Evolutionary conservation across 2,888 invertebrate genomes (phyloP), one percentile per base, ranked within the genome.

Genomic region (Drosophila robusta): DNA sequence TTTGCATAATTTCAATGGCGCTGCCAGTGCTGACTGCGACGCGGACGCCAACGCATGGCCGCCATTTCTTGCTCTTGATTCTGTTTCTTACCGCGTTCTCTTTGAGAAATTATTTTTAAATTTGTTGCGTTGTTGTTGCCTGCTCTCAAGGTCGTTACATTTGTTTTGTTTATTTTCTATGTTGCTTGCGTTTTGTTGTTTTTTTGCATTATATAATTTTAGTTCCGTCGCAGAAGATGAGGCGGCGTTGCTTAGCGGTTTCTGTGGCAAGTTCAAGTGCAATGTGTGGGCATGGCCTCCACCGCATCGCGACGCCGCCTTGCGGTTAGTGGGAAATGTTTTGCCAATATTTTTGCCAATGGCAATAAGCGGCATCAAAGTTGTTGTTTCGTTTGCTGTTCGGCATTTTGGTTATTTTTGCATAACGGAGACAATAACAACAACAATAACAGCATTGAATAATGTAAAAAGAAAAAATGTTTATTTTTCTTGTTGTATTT

Each of bases 101-200:
- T 81, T 85, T 82, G 80, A 66, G 67, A 87, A 85, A 87, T 87
- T 87, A 87, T 85, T 85, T 85, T 87, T 85, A 85, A 85, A 85
- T 87, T 77, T 81, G 69, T 55, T 75, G 66, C 61, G 65, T 56
- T 66, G 69, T 61, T 71, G 74, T 55, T 64, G 65, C 49, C 56
- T 68, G 63, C 64, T 34, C 65, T 42, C 80, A 86, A 88, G 88
- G 83, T 86, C 88, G 70, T 84, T 84, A 86, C 78, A 84, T 84
- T 80, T 78, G 83, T 84, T 83, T 88, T 83, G 82, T 88, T 82
- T 73, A 54, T 67, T 71, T 71, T 71, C 56, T 70, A 75, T 74
- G 75, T 42, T 57, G 58, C 29, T 55, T 50, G 58, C 62, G 64
- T 50, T 57, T 70, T 38, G 24, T 46, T 58, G 57, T 50, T 45